Base-by-base conservation (phyloP, 2,888 invertebrate genomes). In the Catocala sponsa region DNA sequence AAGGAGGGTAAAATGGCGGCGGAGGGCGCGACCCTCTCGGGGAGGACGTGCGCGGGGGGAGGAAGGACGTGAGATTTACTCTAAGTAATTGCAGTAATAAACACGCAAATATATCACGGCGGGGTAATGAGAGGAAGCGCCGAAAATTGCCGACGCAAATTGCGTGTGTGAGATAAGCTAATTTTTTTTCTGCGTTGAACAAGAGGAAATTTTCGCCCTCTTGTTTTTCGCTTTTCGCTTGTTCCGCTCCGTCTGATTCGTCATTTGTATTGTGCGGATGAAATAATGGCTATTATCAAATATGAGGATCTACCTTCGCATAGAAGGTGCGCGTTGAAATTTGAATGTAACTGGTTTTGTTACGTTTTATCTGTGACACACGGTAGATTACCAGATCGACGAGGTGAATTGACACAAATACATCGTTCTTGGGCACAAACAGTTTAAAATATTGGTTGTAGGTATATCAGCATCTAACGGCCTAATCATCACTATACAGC, bases 51-150 rank as follows among this genome's bases (percentile, higher is more conserved):
- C 85, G 81, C 81, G 86, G 86, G 85, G 82, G 87, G 86, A 91
- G 94, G 94, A 94, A 94, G 94, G 94, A 94, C 92, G 94, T 91
- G 92, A 94, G 94, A 94, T 94, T 94, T 94, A 94, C 94, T 94
- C 94, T 95, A 95, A 95, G 94, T 95, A 95, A 95, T 95, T 95
- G 94, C 94, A 91, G 94, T 95, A 94, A 94, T 95, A 94, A 94
- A 94, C 94, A 93, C 92, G 93, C 91, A 94, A 92, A 94, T 94
- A 94, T 94, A 94, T 94, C 94, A 94, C 92, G 89, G 84, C 92
- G 86, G 90, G 87, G 94, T 94, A 94, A 94, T 94, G 93, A 94
- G 92, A 92, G 93, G 93, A 94, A 94, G 91, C 91, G 87, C 76
- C 91, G 88, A 90, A 89, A 94, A 94, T 94, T 93, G 91, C 91